Conservation (phyloP, 23 tunicate species). For the Pegea sp. region DNA sequence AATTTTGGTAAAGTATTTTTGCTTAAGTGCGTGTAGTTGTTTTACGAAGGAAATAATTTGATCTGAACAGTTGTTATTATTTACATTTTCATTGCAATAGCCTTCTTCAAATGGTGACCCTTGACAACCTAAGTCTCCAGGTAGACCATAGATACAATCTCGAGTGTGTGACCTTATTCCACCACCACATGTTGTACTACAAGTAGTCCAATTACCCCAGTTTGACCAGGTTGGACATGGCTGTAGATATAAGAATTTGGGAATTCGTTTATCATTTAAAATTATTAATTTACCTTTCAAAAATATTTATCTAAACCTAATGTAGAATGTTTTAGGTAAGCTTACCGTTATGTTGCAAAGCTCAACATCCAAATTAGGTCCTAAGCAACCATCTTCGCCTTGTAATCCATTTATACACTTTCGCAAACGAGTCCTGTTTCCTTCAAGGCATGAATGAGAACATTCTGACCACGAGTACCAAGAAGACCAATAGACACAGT, state of each 20-base stretch:
- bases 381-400: constrained; percentile 36
- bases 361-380: constrained; percentile 8
- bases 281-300: background rate
- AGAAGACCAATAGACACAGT: constrained; percentile 5
- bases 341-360: constrained; percentile 8
- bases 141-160: constrained; percentile 21
- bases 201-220: constrained; percentile 54
- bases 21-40: background rate
- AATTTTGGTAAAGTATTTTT: background rate
- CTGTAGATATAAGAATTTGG: constrained; percentile 2
- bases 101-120: constrained; percentile 28
- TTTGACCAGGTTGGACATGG: constrained; percentile 35
- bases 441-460: constrained; percentile 28
- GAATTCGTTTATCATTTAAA: background rate
- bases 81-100: constrained; percentile 49
- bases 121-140: constrained; percentile 60
- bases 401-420: constrained; percentile 35
- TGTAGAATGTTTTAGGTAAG: no score
- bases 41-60: no score
- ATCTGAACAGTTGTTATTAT: no score
- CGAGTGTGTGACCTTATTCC: constrained; percentile 24
- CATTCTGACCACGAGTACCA: constrained; percentile 25
- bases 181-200: constrained; percentile 50
- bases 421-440: constrained; percentile 14
- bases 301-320: background rate